phyloP scores from a whole-genome alignment of 2,888 invertebrate genomes.

The Melipona bicolor region DNA sequence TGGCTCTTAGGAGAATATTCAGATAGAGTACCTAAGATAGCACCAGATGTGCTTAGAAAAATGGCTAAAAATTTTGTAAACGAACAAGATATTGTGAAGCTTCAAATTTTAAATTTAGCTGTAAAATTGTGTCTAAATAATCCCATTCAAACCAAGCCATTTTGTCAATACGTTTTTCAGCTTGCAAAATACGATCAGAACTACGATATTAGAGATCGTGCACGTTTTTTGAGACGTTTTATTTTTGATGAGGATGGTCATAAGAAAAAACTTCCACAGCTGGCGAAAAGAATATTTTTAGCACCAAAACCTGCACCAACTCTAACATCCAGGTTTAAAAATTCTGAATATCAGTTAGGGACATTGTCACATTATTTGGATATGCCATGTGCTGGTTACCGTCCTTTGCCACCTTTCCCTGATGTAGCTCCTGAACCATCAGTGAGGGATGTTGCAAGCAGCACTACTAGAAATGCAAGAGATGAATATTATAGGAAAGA shows the following conservation, averaged over 20 bases:
- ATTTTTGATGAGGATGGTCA: constrained; percentile 87
- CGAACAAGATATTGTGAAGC: constrained; percentile 97
- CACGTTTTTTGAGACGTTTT: constrained; percentile 94
- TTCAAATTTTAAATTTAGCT: constrained; percentile 97
- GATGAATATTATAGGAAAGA: constrained; percentile 74
- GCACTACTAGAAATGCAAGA: constrained; percentile 77
- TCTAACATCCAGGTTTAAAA: constrained; percentile 93
- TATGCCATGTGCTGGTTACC: constrained; percentile 93
- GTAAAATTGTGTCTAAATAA: constrained; percentile 96
- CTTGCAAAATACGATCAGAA: constrained; percentile 98
- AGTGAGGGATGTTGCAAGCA: constrained; percentile 89
- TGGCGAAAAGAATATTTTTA: constrained; percentile 94
- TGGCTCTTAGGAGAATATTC: constrained; percentile 97
- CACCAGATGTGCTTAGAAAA: constrained; percentile 95
- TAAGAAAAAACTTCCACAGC: constrained; percentile 86
- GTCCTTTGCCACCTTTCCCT: constrained; percentile 94
- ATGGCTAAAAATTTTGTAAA: constrained; percentile 94
- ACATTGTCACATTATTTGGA: constrained; percentile 98
- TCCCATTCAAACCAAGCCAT: constrained; percentile 92
- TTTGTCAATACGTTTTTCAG: constrained; percentile 97
- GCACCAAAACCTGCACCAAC: constrained; percentile 97
- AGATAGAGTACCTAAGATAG: constrained; percentile 92
- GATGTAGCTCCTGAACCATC: constrained; percentile 89
- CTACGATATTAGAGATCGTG: constrained; percentile 98
- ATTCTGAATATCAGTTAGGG: constrained; percentile 94